Evolutionary conservation across 2,113 vertebrate species (phyloP).

Genomic region (Ciconia stormi): DNA sequence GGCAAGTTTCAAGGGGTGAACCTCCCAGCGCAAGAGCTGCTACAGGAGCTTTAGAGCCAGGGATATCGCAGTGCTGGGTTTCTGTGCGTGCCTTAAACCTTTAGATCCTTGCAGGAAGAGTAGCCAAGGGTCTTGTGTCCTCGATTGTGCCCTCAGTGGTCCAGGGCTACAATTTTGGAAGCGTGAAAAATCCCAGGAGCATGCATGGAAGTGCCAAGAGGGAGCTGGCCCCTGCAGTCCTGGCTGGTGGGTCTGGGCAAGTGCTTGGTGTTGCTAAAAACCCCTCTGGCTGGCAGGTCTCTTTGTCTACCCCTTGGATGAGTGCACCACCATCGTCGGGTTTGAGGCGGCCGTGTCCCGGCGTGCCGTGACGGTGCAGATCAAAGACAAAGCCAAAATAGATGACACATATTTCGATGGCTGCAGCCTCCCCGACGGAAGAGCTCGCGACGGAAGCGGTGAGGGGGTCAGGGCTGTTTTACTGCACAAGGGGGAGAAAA

Average conservation of each 20-base stretch:
- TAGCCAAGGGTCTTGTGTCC: neutral
- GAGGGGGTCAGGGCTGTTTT: slow-evolving; percentile 18
- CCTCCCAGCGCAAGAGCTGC: neutral
- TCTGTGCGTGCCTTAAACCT: neutral
- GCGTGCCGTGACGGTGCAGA: slow-evolving; percentile 86
- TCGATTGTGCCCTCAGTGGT: rapidly evolving
- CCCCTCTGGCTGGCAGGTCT: slow-evolving; percentile 75
- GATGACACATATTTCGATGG: slow-evolving; percentile 75
- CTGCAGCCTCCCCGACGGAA: slow-evolving; percentile 67
- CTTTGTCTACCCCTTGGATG: slow-evolving; percentile 92
- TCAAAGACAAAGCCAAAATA: slow-evolving; percentile 92
- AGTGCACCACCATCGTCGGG: slow-evolving; percentile 85
- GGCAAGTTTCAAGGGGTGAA: slow-evolving; percentile 72
- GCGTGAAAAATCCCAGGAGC: neutral
- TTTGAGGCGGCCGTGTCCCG: slow-evolving; percentile 88
- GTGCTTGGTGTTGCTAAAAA: neutral
- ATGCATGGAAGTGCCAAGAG: neutral
- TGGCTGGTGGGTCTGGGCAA: neutral
- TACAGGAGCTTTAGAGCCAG: neutral
- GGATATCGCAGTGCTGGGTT: neutral
- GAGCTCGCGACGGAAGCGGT: slow-evolving; percentile 72
- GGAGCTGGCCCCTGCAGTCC: neutral
- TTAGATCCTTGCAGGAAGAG: neutral
- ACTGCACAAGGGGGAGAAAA: neutral
- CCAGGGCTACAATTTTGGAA: neutral